Conservation (phyloP, 2,113 vertebrate species). For the Paramormyrops kingsleyae region DNA sequence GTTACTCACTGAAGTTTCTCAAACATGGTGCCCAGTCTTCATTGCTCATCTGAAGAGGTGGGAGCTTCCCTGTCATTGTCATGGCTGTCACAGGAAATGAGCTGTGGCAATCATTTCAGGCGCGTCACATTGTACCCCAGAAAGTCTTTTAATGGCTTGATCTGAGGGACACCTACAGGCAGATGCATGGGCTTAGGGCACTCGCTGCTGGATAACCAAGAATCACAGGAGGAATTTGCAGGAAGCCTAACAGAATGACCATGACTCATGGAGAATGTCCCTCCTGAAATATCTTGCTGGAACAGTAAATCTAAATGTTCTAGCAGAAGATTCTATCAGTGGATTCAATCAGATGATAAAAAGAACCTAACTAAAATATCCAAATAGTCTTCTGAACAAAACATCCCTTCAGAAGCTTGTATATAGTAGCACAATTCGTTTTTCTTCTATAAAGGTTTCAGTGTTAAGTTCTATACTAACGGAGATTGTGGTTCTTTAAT, state of each 20-base stretch:
- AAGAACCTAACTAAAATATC: background rate
- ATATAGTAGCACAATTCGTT: background rate
- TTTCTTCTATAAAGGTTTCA: background rate
- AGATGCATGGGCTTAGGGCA: background rate
- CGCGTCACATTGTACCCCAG: background rate
- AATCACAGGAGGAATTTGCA: background rate
- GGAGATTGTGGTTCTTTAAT: background rate
- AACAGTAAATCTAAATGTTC: background rate
- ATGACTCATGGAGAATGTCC: background rate
- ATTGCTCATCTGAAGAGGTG: conserved; percentile 1
- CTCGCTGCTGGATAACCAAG: background rate
- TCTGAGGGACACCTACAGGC: background rate
- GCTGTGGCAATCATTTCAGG: background rate
- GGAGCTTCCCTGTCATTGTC: background rate
- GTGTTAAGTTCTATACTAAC: background rate
- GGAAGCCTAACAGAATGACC: background rate
- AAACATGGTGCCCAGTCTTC: background rate
- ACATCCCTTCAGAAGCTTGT: background rate
- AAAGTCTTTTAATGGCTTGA: conserved; percentile 2
- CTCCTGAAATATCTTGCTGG: background rate
- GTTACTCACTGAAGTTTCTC: background rate
- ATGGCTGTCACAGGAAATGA: conserved; percentile 10
- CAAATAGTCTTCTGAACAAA: background rate
- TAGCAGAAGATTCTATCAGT: background rate
- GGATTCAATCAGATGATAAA: background rate